Evolutionary conservation across 1,140 invertebrate genomes (phyloP), one percentile per base, ranked within the genome.

Genomic region (Drosophila parvula): DNA sequence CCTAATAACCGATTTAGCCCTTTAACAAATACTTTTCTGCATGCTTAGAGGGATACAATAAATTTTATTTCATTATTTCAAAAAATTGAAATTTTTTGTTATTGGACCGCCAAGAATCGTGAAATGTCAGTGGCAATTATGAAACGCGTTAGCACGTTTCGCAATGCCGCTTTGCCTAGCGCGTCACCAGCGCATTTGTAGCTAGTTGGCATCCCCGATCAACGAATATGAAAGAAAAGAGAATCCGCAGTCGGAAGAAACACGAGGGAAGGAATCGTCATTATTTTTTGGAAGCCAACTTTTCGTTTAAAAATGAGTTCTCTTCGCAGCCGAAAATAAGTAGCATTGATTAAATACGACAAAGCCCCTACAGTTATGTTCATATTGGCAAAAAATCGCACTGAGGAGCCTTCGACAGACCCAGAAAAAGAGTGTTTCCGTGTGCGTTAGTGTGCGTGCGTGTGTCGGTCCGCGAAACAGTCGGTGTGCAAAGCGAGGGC

Each of bases 181-280:
- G 44, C 64, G 59, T 61, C 61, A 43, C 32, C 48, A 40, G 12
- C 5, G 11, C 40, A 28, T 28, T 36, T n/a, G 41, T 5, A 5
- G 8, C 43, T 14, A 50, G 64, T 68, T 63, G 64, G 44, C 64
- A 62, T 12, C 44, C 18, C 58, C 44, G n/a, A 38, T 30, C 14
- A 12, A 67, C 57, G 64, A 63, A 68, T 41, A 50, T 63, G 64
- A 34, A 58, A 58, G 36, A 48, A 68, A 68, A 68, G 65, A 50
- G 63, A 71, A 68, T 68, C 62, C 68, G 68, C 70, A 81, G 70
- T 86, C 79, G 84, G 63, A 88, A 89, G 78, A 89, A 88, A 88
- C 83, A 88, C 83, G 83, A 88, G 83, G 83, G 83, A 86, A 86
- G 78, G 70, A 82, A 86, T 82, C 63, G 71, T 83, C 84, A 83